Evolutionary conservation across 1,140 invertebrate genomes (phyloP).

Genomic region (Maconellicoccus hirsutus): DNA sequence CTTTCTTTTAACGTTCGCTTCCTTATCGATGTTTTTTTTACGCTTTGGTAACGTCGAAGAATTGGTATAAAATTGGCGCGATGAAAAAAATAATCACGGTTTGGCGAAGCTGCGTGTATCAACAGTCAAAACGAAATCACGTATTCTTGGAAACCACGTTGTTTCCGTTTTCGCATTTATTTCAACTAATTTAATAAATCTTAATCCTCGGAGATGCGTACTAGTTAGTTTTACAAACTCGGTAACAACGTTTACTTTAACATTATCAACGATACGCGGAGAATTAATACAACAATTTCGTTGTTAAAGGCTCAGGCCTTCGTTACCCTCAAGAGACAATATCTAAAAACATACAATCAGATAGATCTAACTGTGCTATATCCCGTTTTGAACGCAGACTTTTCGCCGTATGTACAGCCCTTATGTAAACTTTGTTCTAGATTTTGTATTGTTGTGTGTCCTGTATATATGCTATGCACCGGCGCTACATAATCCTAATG

Average conservation of each 20-base stretch:
- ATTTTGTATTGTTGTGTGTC: background rate
- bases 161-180: background rate
- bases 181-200: slow-evolving; percentile 1
- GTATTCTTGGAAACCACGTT: background rate
- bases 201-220: background rate
- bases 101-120: no score
- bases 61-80: background rate
- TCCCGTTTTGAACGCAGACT: background rate
- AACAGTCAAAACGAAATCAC: background rate
- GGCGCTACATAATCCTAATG: slow-evolving; percentile 18
- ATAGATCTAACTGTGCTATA: background rate
- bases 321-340: slow-evolving; percentile 2
- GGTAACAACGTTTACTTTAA: background rate
- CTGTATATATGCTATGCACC: background rate
- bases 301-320: slow-evolving; percentile 1
- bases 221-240: slow-evolving; percentile 6
- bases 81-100: background rate
- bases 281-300: slow-evolving; percentile 1
- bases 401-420: background rate
- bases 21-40: background rate
- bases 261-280: background rate
- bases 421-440: background rate
- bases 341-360: slow-evolving; percentile 4
- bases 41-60: background rate
- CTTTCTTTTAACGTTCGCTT: background rate